phyloP scores from a whole-genome alignment of 64 coral and sea anemone genomes.

The Pachyseris speciosa region DNA sequence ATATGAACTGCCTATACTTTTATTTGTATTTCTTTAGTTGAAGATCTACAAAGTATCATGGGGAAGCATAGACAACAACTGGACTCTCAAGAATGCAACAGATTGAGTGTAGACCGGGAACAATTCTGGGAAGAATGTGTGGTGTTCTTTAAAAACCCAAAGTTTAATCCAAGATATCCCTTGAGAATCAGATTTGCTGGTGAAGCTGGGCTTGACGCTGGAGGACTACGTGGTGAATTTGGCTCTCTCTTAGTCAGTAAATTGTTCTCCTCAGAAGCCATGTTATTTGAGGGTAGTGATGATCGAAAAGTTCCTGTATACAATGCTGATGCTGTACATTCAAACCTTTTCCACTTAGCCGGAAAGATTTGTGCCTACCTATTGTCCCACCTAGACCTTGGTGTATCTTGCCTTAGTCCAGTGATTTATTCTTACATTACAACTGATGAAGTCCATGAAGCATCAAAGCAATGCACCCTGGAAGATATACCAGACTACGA shows the following conservation, averaged over 20 bases:
- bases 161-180: conserved; percentile 27
- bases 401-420: conserved; percentile 50
- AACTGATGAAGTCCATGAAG: conserved; percentile 50
- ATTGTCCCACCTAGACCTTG: conserved; percentile 33
- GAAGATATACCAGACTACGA: conserved; percentile 58
- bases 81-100: conserved; percentile 1
- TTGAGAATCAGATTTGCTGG: conserved; percentile 38
- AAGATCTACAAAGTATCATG: conserved; percentile 18
- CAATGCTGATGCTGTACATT: conserved; percentile 46
- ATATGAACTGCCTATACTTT: not conserved
- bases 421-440: conserved; percentile 29
- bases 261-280: conserved; percentile 46
- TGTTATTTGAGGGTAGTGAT: conserved; percentile 37
- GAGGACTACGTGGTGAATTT: conserved; percentile 31
- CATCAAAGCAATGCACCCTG: conserved; percentile 31
- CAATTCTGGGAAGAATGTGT: conserved; percentile 40
- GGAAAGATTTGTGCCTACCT: conserved; percentile 45
- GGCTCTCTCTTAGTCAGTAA: conserved; percentile 5
- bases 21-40: not conserved
- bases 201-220: conserved; percentile 53
- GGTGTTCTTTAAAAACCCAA: conserved; percentile 36
- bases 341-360: conserved; percentile 29
- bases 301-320: conserved; percentile 51
- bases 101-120: conserved; percentile 41
- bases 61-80: not conserved